phyloP scores from a whole-genome alignment of 1,140 invertebrate genomes.

The Ostrea denselamellosa region DNA sequence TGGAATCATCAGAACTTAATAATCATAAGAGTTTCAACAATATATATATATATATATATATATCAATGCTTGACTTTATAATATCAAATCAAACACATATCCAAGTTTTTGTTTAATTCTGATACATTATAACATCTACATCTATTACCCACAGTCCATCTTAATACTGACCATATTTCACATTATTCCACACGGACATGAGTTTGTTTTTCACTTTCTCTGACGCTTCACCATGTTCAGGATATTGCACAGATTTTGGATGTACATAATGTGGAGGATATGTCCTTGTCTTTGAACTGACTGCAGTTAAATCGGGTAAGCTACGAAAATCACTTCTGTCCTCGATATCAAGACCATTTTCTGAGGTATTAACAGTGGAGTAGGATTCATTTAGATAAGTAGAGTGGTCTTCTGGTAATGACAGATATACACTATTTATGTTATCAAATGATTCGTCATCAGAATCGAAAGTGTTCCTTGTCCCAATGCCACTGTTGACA shows the following conservation, averaged over 20 bases:
- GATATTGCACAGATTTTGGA: conserved; percentile 47
- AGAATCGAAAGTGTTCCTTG: background rate
- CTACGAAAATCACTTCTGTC: conserved; percentile 27
- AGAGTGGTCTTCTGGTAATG: background rate
- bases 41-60: too few relatives aligned
- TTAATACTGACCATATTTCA: conserved; percentile 86
- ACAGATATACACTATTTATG: background rate
- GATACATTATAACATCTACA: too few relatives aligned
- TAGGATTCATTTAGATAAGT: background rate
- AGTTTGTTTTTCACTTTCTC: conserved; percentile 88
- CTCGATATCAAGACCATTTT: background rate
- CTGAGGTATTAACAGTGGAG: background rate
- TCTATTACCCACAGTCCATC: too few relatives aligned
- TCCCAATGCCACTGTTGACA: background rate
- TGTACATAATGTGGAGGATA: conserved; percentile 43
- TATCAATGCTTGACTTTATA: too few relatives aligned
- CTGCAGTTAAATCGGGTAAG: background rate
- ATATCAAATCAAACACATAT: too few relatives aligned
- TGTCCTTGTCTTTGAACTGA: conserved; percentile 48
- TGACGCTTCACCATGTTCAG: conserved; percentile 78
- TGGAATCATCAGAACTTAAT: too few relatives aligned
- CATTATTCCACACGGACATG: conserved; percentile 92
- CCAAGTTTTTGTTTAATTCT: too few relatives aligned
- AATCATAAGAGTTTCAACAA: too few relatives aligned
- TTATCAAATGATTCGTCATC: conserved; percentile 20